Conservation (phyloP, 2,113 vertebrate genomes). For the Archilochus colubris region DNA sequence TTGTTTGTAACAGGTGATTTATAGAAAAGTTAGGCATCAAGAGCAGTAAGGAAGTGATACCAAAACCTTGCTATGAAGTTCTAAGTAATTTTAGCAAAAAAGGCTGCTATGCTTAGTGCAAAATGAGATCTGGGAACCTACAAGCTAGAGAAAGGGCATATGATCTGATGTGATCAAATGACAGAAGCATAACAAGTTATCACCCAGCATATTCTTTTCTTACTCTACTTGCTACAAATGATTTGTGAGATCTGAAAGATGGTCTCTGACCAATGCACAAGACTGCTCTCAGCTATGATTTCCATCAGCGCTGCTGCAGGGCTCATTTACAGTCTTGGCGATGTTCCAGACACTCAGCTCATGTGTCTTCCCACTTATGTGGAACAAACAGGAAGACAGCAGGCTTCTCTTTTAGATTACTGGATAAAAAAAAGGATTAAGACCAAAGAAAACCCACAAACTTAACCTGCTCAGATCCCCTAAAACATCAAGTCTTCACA, state of each 20-base stretch:
- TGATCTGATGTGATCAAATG: neutral
- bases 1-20: neutral
- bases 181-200: neutral
- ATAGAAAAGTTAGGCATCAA: neutral
- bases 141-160: neutral
- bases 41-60: neutral
- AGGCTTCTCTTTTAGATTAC: constrained; percentile 1
- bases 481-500: neutral
- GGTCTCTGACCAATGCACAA: neutral
- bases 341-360: neutral
- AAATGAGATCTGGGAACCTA: neutral
- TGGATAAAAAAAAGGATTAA: neutral
- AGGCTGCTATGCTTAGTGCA: neutral
- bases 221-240: neutral
- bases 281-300: neutral
- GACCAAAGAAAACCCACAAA: neutral
- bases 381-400: constrained; percentile 22
- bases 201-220: neutral
- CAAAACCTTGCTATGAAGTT: neutral
- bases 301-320: neutral
- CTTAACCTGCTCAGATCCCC: neutral
- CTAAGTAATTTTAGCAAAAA: neutral
- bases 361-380: neutral
- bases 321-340: neutral
- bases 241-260: neutral